Evolutionary conservation across 2,113 vertebrate species (phyloP).

Genomic region (Chlorocebus sabaeus): DNA sequence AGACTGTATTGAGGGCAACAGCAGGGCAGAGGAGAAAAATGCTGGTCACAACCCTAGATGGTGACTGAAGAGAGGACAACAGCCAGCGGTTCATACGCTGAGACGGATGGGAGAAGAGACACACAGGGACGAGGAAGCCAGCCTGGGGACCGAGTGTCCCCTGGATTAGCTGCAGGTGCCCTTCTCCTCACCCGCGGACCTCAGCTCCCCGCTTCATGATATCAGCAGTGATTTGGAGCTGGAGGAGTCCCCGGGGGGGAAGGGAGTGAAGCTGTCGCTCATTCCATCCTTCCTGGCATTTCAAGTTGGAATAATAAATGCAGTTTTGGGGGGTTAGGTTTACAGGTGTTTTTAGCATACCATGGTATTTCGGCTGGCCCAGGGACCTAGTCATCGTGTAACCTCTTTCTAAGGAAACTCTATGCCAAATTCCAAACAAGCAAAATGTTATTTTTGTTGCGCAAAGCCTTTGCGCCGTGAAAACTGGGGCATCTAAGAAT

Average conservation of each 20-base stretch:
- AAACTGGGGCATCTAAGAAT: not conserved
- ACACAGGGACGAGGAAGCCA: not conserved
- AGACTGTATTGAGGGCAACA: not conserved
- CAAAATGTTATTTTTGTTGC: not conserved
- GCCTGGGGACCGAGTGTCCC: fast-evolving
- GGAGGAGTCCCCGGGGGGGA: too few relatives aligned
- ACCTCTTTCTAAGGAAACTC: not conserved
- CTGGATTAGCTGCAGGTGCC: not conserved
- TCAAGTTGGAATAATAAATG: not conserved
- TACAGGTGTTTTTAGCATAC: not conserved
- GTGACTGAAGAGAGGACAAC: not conserved
- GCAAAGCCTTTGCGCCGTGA: not conserved
- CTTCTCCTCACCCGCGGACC: not conserved
- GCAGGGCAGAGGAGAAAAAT: not conserved
- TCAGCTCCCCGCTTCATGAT: too few relatives aligned
- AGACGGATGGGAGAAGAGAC: not conserved
- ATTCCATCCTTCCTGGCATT: not conserved
- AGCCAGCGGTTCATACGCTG: not conserved
- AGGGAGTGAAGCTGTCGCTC: not conserved
- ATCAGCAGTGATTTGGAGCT: not conserved
- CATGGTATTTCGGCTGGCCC: not conserved
- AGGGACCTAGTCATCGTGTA: not conserved
- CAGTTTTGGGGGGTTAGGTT: not conserved
- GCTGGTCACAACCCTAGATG: not conserved
- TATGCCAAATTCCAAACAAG: not conserved